Evolutionary conservation across 2,113 vertebrate species (phyloP).

Genomic region (Mesitornis unicolor): DNA sequence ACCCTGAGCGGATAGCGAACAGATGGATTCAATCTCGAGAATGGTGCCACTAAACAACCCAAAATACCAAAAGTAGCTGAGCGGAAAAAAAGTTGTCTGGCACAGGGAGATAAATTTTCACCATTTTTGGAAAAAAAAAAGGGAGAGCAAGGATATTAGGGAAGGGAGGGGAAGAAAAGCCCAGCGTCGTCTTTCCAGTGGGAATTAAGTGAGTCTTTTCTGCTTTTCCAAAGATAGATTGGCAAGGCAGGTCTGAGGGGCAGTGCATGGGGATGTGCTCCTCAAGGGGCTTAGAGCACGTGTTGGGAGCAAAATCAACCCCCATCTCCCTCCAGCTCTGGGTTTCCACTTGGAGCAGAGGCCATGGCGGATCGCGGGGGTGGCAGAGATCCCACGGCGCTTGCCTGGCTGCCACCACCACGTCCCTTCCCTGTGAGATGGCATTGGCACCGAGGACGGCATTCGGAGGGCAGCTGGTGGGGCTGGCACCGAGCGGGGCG

Average conservation of each 20-base stretch:
- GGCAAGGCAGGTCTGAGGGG: not conserved
- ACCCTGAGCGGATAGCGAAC: not conserved
- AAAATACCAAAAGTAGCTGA: not conserved
- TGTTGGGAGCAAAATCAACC: not conserved
- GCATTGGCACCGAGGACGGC: not conserved
- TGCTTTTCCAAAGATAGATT: not conserved
- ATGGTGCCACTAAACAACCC: not conserved
- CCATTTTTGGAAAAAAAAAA: not conserved
- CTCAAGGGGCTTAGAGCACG: fast-evolving
- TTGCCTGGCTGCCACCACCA: not conserved
- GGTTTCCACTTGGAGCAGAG: too few relatives aligned
- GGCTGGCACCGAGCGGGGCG: not conserved
- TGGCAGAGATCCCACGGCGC: not conserved
- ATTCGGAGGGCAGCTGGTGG: not conserved
- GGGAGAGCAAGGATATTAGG: not conserved
- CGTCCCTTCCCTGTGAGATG: not conserved
- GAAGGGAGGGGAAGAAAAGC: not conserved
- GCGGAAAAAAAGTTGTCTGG: not conserved
- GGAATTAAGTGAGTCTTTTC: not conserved
- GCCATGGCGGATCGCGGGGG: too few relatives aligned
- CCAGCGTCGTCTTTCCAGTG: not conserved
- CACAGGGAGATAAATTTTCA: not conserved
- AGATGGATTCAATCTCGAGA: not conserved
- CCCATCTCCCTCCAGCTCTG: not conserved
- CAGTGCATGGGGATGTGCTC: not conserved